These are phyloP conservation scores for Cacatua alba DNA, from an alignment of 2,113 vertebrate genomes.

Conservation along the genomic window DNA sequence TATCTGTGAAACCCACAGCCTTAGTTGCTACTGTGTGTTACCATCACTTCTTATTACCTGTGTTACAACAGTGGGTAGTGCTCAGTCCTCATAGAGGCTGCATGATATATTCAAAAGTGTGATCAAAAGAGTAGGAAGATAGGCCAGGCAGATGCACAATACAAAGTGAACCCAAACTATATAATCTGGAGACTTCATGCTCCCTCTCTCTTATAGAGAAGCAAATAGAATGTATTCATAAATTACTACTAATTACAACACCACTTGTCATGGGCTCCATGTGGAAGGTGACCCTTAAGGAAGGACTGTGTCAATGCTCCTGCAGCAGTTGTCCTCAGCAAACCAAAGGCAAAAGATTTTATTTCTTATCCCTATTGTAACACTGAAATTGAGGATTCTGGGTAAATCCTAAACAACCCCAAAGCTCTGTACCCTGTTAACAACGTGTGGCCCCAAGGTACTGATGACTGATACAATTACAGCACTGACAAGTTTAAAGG, in stretches of 20 bases:
- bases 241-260: not conserved
- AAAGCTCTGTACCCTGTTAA: not conserved
- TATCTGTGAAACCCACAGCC: not conserved
- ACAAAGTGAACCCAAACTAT: not conserved
- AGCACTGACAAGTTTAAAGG: not conserved
- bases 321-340: not conserved
- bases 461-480: not conserved
- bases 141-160: not conserved
- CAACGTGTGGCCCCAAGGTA: not conserved
- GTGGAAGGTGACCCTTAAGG: not conserved
- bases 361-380: not conserved
- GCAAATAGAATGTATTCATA: not conserved
- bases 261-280: not conserved
- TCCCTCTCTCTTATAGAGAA: not conserved
- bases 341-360: not conserved
- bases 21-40: not conserved
- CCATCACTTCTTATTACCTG: not conserved
- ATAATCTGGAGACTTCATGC: not conserved
- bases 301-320: not conserved
- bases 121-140: not conserved
- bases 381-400: not conserved
- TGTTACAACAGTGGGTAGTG: not conserved
- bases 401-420: not conserved
- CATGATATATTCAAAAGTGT: not conserved
- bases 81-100: not conserved